Conservation (phyloP, 2,888 invertebrate species). For the Dryocosmus kuriphilus region DNA sequence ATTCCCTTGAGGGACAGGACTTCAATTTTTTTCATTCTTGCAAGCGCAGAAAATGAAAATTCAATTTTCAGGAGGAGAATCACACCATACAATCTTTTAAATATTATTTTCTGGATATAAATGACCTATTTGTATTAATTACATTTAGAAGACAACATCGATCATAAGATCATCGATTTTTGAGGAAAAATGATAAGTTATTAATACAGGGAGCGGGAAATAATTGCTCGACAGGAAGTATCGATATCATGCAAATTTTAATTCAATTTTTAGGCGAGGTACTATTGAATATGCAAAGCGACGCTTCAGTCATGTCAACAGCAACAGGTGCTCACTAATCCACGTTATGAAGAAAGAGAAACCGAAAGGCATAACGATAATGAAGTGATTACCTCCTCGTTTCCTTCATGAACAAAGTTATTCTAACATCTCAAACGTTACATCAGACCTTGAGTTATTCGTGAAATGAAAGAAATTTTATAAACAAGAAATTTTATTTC, state of each 20-base stretch:
- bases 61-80: neutral
- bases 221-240: neutral
- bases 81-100: neutral
- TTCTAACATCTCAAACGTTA: neutral
- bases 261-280: slow-evolving; percentile 30
- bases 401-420: neutral
- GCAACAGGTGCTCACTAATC: slow-evolving; percentile 59
- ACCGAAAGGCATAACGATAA: slow-evolving; percentile 41
- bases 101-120: neutral
- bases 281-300: slow-evolving; percentile 38
- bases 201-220: neutral
- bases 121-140: neutral
- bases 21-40: neutral
- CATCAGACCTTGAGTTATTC: too few relatives aligned
- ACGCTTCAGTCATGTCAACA: slow-evolving; percentile 28
- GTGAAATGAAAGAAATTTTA: too few relatives aligned
- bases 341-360: slow-evolving; percentile 51
- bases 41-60: neutral
- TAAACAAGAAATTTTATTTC: too few relatives aligned
- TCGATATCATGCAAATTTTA: slow-evolving; percentile 30
- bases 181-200: neutral
- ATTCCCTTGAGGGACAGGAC: neutral
- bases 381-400: slow-evolving; percentile 42
- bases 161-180: neutral
- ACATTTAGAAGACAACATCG: neutral